These are phyloP conservation scores for Buphagus erythrorhynchus DNA, from an alignment of 2,797 vertebrate genomes.

Conservation along the genomic window DNA sequence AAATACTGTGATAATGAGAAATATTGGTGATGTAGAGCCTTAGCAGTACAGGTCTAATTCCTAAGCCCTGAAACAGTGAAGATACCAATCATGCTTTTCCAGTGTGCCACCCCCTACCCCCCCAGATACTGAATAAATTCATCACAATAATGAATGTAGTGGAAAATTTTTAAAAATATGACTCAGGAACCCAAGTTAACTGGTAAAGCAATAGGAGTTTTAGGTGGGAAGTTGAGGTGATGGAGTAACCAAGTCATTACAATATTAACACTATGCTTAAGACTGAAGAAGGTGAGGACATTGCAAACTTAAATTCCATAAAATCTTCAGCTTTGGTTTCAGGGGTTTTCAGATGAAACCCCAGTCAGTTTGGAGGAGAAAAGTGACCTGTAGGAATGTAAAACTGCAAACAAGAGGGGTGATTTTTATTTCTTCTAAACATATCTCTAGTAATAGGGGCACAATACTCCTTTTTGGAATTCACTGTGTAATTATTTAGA, in stretches of 20 bases:
- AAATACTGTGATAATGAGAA: background rate
- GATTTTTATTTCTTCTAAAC: background rate
- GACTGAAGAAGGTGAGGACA: background rate
- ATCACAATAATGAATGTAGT: background rate
- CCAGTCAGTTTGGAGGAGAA: background rate
- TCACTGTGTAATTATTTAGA: background rate
- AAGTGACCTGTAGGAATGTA: background rate
- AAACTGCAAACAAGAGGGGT: fast-evolving
- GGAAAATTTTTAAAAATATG: fast-evolving
- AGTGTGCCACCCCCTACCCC: background rate
- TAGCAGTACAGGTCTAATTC: no score
- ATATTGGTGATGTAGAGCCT: background rate
- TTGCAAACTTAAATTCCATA: background rate
- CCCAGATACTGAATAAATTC: background rate
- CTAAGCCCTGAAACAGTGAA: background rate
- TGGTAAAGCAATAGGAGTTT: background rate
- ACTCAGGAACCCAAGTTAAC: background rate
- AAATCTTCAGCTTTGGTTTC: background rate
- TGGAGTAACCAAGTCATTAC: background rate
- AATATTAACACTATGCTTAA: background rate
- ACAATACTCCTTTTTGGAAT: background rate
- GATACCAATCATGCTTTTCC: background rate
- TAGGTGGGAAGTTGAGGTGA: background rate
- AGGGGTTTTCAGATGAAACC: background rate
- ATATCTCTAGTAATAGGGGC: background rate